These are phyloP conservation scores for Planiliza haematocheilus DNA, from an alignment of 2,113 vertebrate genomes.

Conservation along the genomic window DNA sequence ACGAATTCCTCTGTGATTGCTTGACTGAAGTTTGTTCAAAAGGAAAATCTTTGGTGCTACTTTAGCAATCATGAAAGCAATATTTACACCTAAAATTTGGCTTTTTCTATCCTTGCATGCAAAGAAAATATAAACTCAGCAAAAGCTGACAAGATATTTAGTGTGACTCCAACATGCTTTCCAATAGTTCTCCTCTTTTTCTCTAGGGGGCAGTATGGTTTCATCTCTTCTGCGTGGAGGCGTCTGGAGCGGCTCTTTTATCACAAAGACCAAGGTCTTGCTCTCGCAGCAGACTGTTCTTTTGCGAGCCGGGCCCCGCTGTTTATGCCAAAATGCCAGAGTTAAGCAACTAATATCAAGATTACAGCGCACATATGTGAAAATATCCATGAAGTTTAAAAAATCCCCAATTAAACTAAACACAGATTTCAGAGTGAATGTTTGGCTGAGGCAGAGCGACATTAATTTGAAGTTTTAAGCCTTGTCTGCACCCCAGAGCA, in stretches of 20 bases:
- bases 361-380: slow-evolving; percentile 37
- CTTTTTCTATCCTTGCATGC: neutral
- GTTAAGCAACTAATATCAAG: slow-evolving; percentile 53
- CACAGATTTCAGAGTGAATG: slow-evolving; percentile 30
- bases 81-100: neutral
- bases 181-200: neutral
- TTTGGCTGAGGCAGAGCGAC: slow-evolving; percentile 25
- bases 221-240: neutral
- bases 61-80: neutral
- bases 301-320: slow-evolving; percentile 30
- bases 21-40: slow-evolving; percentile 12
- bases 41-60: too few species aligned
- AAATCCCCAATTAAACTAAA: slow-evolving; percentile 49
- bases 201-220: slow-evolving; percentile 78
- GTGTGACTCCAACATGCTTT: slow-evolving; percentile 2
- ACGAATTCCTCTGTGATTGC: neutral
- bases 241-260: slow-evolving; percentile 22
- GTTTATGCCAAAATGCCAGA: slow-evolving; percentile 60
- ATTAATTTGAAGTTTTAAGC: slow-evolving; percentile 34
- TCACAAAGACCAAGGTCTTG: slow-evolving; percentile 32
- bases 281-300: slow-evolving; percentile 37
- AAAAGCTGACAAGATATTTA: neutral
- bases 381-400: slow-evolving; percentile 36
- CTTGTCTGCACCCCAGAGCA: slow-evolving; percentile 4
- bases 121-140: neutral